Evolutionary conservation across 2,113 vertebrate genomes (phyloP).

Genomic region (Ophiodon elongatus): DNA sequence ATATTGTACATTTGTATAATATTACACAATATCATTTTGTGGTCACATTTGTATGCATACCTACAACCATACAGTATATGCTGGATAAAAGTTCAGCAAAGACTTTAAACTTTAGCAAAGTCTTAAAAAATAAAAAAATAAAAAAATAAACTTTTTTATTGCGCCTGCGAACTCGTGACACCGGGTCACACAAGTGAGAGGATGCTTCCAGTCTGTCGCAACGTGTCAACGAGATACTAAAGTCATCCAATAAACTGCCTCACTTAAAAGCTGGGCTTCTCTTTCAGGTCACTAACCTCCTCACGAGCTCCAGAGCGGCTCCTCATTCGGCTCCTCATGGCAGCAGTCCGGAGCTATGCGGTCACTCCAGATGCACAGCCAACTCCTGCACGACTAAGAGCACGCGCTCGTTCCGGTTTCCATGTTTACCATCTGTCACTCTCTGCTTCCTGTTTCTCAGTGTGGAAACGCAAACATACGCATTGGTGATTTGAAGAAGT

Average conservation of each 20-base stretch:
- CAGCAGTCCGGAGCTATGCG: background rate
- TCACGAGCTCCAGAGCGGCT: background rate
- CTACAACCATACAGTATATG: background rate
- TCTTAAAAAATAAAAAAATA: background rate
- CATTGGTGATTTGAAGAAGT: constrained; percentile 2
- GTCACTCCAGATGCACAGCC: no score
- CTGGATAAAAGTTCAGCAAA: background rate
- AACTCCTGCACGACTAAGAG: background rate
- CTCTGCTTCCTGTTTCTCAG: constrained; percentile 49
- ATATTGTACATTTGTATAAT: background rate
- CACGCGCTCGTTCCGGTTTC: background rate
- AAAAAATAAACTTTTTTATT: no score
- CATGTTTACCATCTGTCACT: background rate
- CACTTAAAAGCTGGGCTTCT: no score
- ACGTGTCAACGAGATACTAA: background rate
- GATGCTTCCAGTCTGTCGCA: background rate
- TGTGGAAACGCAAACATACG: constrained; percentile 35
- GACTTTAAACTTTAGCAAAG: background rate
- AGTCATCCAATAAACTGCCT: background rate
- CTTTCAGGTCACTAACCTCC: constrained; percentile 36
- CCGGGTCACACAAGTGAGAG: constrained; percentile 31
- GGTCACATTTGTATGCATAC: background rate
- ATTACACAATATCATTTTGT: background rate
- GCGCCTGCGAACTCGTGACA: constrained; percentile 21
- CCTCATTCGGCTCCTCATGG: background rate